phyloP scores from a whole-genome alignment of 1,140 invertebrate species.

The Popillia japonica region DNA sequence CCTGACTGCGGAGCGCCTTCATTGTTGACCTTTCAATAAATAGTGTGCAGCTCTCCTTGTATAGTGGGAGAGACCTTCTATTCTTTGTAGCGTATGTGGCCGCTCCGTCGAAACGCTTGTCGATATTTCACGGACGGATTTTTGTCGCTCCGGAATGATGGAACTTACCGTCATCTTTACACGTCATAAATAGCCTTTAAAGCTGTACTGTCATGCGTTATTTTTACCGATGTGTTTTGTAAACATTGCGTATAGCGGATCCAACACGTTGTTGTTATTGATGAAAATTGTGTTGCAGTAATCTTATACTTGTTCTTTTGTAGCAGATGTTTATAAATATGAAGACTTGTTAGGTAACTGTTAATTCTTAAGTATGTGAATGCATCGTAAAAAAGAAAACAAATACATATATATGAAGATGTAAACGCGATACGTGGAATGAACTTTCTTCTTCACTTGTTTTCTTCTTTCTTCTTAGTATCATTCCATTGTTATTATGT shows the following conservation, averaged over 20 bases:
- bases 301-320: slow-evolving; percentile 15
- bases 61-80: neutral
- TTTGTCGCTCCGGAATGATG: neutral
- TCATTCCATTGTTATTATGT: no score
- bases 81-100: slow-evolving; percentile 3
- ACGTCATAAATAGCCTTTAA: neutral
- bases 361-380: no score
- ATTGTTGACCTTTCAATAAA: slow-evolving; percentile 24
- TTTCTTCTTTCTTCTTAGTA: no score
- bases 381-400: no score
- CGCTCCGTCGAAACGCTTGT: neutral
- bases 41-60: neutral
- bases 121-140: neutral
- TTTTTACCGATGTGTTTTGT: slow-evolving; percentile 30
- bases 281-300: slow-evolving; percentile 11
- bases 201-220: neutral
- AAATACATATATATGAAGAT: no score
- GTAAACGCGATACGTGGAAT: no score
- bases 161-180: slow-evolving; percentile 18
- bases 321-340: neutral
- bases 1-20: slow-evolving; percentile 31
- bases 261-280: neutral
- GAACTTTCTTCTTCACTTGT: no score
- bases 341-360: neutral
- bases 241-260: slow-evolving; percentile 22